Evolutionary conservation across 2,888 invertebrate species (phyloP).

Genomic region (Apoda limacodes): DNA sequence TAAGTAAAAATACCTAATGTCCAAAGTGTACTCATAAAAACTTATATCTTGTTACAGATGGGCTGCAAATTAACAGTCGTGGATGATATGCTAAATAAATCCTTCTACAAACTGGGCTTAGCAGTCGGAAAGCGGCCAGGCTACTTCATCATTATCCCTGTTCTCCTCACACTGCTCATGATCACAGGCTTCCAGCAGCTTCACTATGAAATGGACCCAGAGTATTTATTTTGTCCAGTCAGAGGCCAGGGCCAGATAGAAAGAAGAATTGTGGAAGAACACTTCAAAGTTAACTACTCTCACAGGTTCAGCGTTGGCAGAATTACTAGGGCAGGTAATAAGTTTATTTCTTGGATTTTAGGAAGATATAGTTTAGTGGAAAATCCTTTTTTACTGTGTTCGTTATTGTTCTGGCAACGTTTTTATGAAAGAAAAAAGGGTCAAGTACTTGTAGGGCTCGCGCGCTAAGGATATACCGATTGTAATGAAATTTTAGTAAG

Average conservation of each 20-base stretch:
- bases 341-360: too few species aligned
- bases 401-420: too few species aligned
- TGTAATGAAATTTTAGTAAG: too few species aligned
- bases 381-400: too few species aligned
- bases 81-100: conserved; percentile 81
- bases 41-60: conserved; percentile 69
- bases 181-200: conserved; percentile 90
- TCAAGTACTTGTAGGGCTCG: too few species aligned
- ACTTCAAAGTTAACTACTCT: conserved; percentile 90
- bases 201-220: conserved; percentile 92
- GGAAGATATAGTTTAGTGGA: too few species aligned
- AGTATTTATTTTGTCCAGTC: conserved; percentile 91
- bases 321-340: conserved; percentile 91
- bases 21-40: too few species aligned
- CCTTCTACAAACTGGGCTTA: conserved; percentile 85
- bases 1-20: too few species aligned
- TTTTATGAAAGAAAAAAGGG: too few species aligned
- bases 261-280: conserved; percentile 82
- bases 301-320: conserved; percentile 87
- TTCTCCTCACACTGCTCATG: conserved; percentile 82
- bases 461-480: too few species aligned
- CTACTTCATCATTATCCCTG: conserved; percentile 89
- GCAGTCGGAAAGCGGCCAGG: conserved; percentile 85
- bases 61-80: conserved; percentile 80
- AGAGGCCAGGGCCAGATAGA: conserved; percentile 88